Evolutionary conservation across 2,888 invertebrate genomes (phyloP).

Genomic region (Nesidiocoris tenuis): DNA sequence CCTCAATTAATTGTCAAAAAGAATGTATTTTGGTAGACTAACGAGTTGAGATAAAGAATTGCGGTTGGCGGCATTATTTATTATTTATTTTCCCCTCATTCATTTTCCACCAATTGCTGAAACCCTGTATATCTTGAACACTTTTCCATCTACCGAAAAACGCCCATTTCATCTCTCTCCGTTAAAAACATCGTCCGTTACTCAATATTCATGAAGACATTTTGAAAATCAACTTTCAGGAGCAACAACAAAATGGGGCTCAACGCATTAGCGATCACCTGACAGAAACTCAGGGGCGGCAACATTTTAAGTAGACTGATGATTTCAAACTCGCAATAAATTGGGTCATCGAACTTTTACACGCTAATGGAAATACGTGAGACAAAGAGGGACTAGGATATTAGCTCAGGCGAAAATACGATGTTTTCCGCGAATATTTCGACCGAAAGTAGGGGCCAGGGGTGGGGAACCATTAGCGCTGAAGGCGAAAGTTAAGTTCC

Average conservation of each 20-base stretch:
- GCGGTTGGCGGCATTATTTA: too few relatives aligned
- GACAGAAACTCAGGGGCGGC: background rate
- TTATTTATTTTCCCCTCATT: too few relatives aligned
- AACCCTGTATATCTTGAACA: too few relatives aligned
- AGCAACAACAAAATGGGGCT: background rate
- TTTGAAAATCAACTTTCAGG: background rate
- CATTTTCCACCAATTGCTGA: too few relatives aligned
- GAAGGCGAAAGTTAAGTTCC: constrained; percentile 17
- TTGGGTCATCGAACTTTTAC: background rate
- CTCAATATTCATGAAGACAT: background rate
- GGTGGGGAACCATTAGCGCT: constrained; percentile 25
- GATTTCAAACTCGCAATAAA: background rate
- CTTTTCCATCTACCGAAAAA: too few relatives aligned
- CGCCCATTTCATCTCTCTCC: too few relatives aligned
- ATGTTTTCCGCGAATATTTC: background rate
- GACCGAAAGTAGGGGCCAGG: background rate
- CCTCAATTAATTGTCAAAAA: too few relatives aligned
- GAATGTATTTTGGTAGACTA: too few relatives aligned
- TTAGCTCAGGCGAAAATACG: background rate
- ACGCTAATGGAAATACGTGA: background rate
- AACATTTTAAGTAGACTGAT: background rate
- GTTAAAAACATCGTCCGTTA: too few relatives aligned
- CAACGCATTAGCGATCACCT: background rate
- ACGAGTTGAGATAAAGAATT: too few relatives aligned
- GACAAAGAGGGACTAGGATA: background rate